Base-by-base conservation (phyloP, 2,888 invertebrate genomes). In the Spatulosminthurus flaviceps region DNA sequence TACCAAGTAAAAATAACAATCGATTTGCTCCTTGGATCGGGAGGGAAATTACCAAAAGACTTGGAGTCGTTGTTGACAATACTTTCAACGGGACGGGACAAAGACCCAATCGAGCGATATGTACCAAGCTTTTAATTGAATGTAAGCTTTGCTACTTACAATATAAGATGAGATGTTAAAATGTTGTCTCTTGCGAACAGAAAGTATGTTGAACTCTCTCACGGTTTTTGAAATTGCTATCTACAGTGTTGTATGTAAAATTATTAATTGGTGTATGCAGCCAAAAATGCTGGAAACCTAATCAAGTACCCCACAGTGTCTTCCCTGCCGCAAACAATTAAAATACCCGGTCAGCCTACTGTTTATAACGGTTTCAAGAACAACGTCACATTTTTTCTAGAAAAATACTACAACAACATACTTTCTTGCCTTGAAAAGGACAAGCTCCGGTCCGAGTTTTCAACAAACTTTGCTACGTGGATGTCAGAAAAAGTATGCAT, bases 401-500 rank as follows among this genome's bases (percentile, higher is more conserved):
- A 72, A 5, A 72, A 72, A 22, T 72, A 72, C 21, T 72, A 43
- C 26, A n/a, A 42, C 1, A 42, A 34, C 21, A 42, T 22, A 13
- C 42, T 72, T 1, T 72, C 72, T 19, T 72, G 72, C 41, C 24
- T 72, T 5, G 43, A 42, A 26, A 11, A 7, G 21, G 29, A 60
- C 16, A 51, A 51, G 1, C 60, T 28, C 0, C 24, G 28, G 16
- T 4, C n/a, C n/a, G 61, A 26, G n/a, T 73, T 73, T 29, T 73
- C 60, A 7, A 19, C 28, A 1, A 43, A 42, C 19, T 73, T 73
- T 73, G 73, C 60, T 7, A 73, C 51, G 7, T 73, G 73, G 73
- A 73, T 73, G 28, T 73, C 73, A n/a, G 73, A 73, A 0, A 51
- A 73, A 28, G 73, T 73, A 73, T 5, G 2, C n/a, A 29, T 22